Base-by-base conservation (phyloP, 2,888 invertebrate species). In the Agriopis aurantiaria region DNA sequence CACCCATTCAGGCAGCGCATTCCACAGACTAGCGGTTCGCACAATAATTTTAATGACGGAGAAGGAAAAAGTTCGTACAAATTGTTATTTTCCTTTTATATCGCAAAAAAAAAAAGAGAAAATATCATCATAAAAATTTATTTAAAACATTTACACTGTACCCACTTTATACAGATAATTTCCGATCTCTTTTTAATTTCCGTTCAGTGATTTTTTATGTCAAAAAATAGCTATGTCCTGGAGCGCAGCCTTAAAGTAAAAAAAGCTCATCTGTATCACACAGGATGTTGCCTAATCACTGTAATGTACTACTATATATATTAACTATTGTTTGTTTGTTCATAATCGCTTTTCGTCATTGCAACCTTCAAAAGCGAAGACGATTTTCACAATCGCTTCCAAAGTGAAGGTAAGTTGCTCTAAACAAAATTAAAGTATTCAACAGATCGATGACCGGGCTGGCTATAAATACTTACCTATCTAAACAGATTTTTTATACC, bases 321-420 rank as follows among this genome's bases (percentile, higher is more conserved):
- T n/a, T 52, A 62, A 43, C 52, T 45, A 52, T 62, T 62, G 61
- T 62, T 52, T 62, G 61, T 49, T 51, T 58, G 58, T 23, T 8
- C 14, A 23, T 58, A 58, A 58, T 58, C 58, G 46, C 33, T 43
- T 62, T 62, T 62, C 52, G 61, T 43, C 43, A 62, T 41, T 41
- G 8, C 49, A 23, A 62, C 61, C 61, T 62, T 62, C 43, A 51
- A 14, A 10, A 49, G 64, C 52, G 64, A 69, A 57, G 49, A 57
- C 48, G 56, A 70, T 66, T 52, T 43, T 51, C 60, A 63, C 55
- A 69, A 67, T 60, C 14, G 11, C 46, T 46, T 45, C 62, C 17
- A 62, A 51, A 58, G 46, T 63, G 56, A 56, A 65, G 49, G 56
- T 43, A 55, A 40, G 14, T 6, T 56, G 41, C 48, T 48, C 48